A percentile compares a stretch with the other conserved stretches of the same genome.
Conservation (phyloP, 2,113 vertebrate species). For the Macrotus californicus region DNA sequence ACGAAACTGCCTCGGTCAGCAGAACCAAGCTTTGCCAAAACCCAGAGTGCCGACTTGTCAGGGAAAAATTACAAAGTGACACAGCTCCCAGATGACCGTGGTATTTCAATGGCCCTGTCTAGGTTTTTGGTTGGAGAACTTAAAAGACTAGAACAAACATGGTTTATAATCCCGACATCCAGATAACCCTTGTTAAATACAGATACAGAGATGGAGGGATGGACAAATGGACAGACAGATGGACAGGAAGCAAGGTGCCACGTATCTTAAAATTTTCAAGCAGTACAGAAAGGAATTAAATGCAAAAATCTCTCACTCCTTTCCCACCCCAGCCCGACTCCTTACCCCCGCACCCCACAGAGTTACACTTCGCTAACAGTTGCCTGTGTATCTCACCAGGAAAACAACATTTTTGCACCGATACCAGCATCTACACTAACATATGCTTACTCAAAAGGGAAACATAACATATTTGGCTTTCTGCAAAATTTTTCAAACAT, state of each 20-base stretch:
- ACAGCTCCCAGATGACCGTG: neutral
- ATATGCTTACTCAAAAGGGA: slow-evolving; percentile 66
- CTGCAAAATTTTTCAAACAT: slow-evolving; percentile 49
- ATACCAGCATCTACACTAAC: slow-evolving; percentile 29
- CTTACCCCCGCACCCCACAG: slow-evolving; percentile 39
- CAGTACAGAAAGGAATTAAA: neutral
- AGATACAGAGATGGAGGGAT: neutral
- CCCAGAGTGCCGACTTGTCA: neutral
- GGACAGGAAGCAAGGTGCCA: neutral
- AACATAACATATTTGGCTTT: slow-evolving; percentile 57
- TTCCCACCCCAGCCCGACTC: neutral
- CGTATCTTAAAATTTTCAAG: neutral
- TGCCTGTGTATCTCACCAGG: slow-evolving; percentile 58
- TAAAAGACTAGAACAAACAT: neutral
- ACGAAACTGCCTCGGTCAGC: neutral
- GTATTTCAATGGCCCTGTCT: neutral
- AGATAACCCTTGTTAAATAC: neutral
- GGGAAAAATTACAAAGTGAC: neutral
- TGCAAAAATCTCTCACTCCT: neutral
- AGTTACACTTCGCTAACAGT: slow-evolving; percentile 29
- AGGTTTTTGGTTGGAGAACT: neutral
- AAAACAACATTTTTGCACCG: slow-evolving; percentile 57
- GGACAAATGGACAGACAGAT: neutral
- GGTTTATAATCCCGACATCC: neutral
- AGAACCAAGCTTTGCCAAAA: neutral